Evolutionary conservation across 2,113 vertebrate genomes (phyloP).

Genomic region (Nematolebias whitei): DNA sequence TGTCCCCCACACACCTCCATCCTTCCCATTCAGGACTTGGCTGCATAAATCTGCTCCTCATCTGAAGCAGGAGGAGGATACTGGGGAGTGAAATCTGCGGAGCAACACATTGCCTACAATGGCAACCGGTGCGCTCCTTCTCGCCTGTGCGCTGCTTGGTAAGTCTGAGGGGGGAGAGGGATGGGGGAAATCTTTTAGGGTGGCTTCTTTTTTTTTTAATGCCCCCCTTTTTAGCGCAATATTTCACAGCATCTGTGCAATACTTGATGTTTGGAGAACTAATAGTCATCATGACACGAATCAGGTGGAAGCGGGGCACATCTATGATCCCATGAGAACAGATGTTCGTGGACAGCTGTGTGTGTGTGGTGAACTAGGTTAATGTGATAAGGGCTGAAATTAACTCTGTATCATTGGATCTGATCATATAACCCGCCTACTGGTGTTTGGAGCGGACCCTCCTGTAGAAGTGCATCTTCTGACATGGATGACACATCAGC

Average conservation of each 20-base stretch:
- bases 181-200: constrained; percentile 4
- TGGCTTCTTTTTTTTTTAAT: not conserved
- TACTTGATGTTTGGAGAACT: constrained; percentile 24
- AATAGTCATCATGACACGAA: constrained; percentile 43
- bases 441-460: constrained; percentile 27
- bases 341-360: constrained; percentile 57
- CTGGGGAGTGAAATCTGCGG: constrained; percentile 53
- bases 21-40: constrained; percentile 26
- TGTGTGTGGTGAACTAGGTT: constrained; percentile 65
- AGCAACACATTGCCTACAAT: constrained; percentile 65
- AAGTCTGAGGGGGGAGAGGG: constrained; percentile 51
- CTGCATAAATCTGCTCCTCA: constrained; percentile 22
- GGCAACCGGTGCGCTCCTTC: constrained; percentile 74
- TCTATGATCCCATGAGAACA: constrained; percentile 58
- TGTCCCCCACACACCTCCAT: not conserved
- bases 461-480: not conserved
- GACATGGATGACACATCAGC: constrained; percentile 24
- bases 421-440: constrained; percentile 20
- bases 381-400: constrained; percentile 72
- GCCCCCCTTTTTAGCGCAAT: not conserved
- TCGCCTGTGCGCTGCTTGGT: constrained; percentile 73
- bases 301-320: constrained; percentile 56
- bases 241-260: constrained; percentile 47
- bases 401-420: constrained; percentile 51
- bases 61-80: constrained; percentile 23